Evolutionary conservation across 2,888 invertebrate genomes (phyloP).

Genomic region (Leptopilina drosophilae): DNA sequence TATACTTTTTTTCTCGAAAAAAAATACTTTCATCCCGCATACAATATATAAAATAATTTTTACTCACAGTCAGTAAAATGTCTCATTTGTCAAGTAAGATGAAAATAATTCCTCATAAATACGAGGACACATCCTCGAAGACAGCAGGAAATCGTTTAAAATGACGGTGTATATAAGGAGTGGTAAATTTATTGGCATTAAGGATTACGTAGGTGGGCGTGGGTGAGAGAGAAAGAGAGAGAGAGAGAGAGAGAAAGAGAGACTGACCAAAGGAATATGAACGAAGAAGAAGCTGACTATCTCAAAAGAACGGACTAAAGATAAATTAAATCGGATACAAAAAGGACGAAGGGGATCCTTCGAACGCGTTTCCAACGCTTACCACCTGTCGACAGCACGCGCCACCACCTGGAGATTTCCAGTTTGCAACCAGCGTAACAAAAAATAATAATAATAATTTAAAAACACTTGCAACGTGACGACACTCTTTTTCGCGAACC

Average conservation of each 20-base stretch:
- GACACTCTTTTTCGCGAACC: constrained; percentile 28
- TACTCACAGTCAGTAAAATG: not conserved
- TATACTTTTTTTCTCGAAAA: not conserved
- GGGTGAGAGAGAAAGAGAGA: constrained; percentile 1
- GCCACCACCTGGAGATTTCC: constrained; percentile 69
- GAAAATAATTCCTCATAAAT: constrained; percentile 4
- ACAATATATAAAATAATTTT: not conserved
- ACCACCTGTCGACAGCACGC: constrained; percentile 74
- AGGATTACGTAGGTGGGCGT: constrained; percentile 42
- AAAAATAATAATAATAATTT: not conserved
- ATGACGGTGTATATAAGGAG: constrained; percentile 22
- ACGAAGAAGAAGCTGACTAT: constrained; percentile 57
- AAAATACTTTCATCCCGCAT: not conserved
- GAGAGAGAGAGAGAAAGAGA: not conserved
- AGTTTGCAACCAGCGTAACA: constrained; percentile 14
- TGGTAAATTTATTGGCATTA: constrained; percentile 42
- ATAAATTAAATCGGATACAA: constrained; percentile 69
- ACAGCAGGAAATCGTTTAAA: constrained; percentile 34
- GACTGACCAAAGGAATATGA: constrained; percentile 40
- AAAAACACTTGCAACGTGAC: not conserved
- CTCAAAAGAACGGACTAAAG: constrained; percentile 59
- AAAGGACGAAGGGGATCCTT: constrained; percentile 53
- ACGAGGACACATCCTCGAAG: constrained; percentile 9
- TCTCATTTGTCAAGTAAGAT: constrained; percentile 20
- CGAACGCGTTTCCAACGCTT: constrained; percentile 62